Percentiles rank a stretch among this genome's conserved stretches.
phyloP scores from a whole-genome alignment of 2,888 invertebrate genomes.

The Anaspis maculata region DNA sequence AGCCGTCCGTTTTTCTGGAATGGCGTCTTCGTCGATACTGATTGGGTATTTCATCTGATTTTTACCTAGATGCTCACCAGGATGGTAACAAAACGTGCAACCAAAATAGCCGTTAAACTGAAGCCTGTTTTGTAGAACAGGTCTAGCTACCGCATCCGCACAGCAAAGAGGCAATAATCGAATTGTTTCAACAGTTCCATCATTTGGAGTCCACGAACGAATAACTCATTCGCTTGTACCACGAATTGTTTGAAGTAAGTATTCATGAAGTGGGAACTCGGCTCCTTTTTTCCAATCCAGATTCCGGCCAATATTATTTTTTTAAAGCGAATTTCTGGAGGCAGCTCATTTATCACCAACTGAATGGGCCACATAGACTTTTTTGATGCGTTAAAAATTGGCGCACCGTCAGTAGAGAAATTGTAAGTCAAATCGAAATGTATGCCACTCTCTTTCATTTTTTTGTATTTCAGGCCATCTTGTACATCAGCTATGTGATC shows the following conservation, averaged over 20 bases:
- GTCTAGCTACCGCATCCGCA: not conserved
- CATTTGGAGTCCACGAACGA: not conserved
- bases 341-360: not conserved
- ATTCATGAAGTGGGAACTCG: not conserved
- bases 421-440: not conserved
- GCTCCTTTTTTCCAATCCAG: not conserved
- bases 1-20: not conserved
- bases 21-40: too few species aligned
- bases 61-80: not conserved
- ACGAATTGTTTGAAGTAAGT: not conserved
- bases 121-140: not conserved
- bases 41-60: not conserved
- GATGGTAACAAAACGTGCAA: not conserved
- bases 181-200: not conserved
- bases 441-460: not conserved
- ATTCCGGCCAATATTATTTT: not conserved
- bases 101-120: not conserved
- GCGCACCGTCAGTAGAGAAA: not conserved
- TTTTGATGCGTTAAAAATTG: not conserved
- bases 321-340: not conserved
- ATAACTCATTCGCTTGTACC: not conserved
- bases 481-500: too few species aligned
- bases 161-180: not conserved
- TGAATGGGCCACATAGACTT: not conserved
- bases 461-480: not conserved